These are phyloP conservation scores for Tachycineta bicolor DNA, from an alignment of 2,113 vertebrate genomes.

Conservation along the genomic window DNA sequence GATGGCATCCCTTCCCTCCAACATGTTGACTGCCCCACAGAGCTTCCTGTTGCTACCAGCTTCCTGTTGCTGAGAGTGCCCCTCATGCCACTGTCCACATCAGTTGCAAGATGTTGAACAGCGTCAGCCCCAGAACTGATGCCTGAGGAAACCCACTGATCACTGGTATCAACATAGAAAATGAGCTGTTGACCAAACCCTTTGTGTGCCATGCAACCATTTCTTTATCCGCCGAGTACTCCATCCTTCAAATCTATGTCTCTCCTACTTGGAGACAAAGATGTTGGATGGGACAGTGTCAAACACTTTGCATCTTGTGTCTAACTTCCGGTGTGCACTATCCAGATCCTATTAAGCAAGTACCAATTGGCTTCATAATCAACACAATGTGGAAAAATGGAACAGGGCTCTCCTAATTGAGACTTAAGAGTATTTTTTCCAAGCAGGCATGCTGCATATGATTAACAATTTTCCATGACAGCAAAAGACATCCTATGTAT, in stretches of 20 bases:
- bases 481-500: not conserved
- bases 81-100: fast-evolving
- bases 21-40: fast-evolving
- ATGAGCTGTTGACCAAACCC: not conserved
- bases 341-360: not conserved
- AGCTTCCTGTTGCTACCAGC: not conserved
- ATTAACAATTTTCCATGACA: not conserved
- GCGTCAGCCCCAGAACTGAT: no score
- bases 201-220: not conserved
- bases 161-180: not conserved
- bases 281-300: not conserved
- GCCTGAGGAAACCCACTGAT: no score
- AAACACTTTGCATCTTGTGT: not conserved
- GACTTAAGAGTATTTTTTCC: not conserved
- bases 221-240: not conserved
- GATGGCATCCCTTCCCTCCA: not conserved
- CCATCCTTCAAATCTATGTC: not conserved
- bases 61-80: not conserved
- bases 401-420: not conserved
- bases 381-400: not conserved
- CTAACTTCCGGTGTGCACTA: fast-evolving
- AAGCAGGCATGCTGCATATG: not conserved
- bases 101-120: fast-evolving
- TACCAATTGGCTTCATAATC: not conserved
- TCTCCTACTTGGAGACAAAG: not conserved